Conservation (phyloP, 2,113 vertebrate genomes). For the Thomomys bottae region DNA sequence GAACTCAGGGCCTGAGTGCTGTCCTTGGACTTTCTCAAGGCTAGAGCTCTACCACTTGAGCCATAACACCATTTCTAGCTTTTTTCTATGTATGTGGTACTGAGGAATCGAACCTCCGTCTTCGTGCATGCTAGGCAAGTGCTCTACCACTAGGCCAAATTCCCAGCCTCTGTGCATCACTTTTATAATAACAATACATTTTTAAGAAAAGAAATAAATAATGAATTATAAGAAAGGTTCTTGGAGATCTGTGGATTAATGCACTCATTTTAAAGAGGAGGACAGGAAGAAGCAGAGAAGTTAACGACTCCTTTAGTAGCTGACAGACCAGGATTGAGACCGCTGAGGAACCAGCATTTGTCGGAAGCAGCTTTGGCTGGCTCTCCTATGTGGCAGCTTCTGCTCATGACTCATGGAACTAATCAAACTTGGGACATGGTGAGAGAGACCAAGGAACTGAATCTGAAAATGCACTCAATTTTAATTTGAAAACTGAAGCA, state of each 20-base stretch:
- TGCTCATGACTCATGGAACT: background rate
- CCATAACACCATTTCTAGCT: no score
- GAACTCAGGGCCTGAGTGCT: no score
- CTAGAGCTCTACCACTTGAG: no score
- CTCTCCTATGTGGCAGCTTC: no score
- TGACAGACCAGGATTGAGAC: background rate
- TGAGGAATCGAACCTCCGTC: no score
- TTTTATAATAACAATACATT: no score
- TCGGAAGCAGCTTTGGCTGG: background rate
- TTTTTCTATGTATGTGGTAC: no score
- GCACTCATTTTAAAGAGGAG: background rate
- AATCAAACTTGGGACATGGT: background rate
- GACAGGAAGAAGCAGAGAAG: background rate
- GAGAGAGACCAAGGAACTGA: background rate
- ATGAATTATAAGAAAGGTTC: background rate
- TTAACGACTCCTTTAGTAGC: background rate
- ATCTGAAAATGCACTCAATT: background rate
- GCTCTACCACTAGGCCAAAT: no score
- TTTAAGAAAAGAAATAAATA: background rate
- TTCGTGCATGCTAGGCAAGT: no score
- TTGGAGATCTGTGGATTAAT: slow-evolving; percentile 6
- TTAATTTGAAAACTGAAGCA: background rate
- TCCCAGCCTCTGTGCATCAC: no score
- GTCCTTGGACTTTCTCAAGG: no score
- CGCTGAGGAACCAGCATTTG: background rate